Percentiles rank a stretch among this genome's conserved stretches.
These are phyloP conservation scores for Phocoena phocoena DNA, from an alignment of 2,113 vertebrate genomes.

Conservation along the genomic window DNA sequence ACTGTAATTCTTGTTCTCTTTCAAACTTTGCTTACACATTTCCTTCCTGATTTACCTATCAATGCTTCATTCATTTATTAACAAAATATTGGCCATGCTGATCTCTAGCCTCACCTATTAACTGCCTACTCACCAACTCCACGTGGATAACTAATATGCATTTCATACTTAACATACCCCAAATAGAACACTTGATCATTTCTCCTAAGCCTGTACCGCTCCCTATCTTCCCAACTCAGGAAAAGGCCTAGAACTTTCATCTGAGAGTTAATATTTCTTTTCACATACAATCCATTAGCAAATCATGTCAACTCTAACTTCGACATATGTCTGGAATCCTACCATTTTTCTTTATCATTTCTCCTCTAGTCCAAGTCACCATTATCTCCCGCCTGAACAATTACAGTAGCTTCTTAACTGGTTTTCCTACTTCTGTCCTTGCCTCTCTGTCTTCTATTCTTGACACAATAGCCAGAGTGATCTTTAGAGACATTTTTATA, in stretches of 20 bases:
- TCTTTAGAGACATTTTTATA: background rate
- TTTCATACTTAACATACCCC: background rate
- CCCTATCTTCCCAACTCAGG: background rate
- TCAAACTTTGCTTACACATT: background rate
- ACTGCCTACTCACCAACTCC: background rate
- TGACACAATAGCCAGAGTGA: background rate
- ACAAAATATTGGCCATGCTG: background rate
- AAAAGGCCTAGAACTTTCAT: background rate
- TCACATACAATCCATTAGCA: background rate
- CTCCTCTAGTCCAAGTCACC: background rate
- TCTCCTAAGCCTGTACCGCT: background rate
- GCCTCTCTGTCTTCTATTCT: background rate
- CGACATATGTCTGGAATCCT: background rate
- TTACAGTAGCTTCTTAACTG: background rate
- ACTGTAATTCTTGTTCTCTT: slow-evolving; percentile 4
- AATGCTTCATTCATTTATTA: background rate
- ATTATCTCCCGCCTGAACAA: background rate
- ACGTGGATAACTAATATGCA: background rate
- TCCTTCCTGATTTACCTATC: slow-evolving; percentile 21
- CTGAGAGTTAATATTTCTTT: background rate
- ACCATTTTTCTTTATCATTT: background rate
- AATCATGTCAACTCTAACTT: background rate
- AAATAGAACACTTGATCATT: background rate
- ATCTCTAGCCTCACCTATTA: background rate
- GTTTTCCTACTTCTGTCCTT: slow-evolving; percentile 2